These are phyloP conservation scores for Sialis fuliginosa DNA, from an alignment of 2,888 invertebrate genomes.

Conservation along the genomic window DNA sequence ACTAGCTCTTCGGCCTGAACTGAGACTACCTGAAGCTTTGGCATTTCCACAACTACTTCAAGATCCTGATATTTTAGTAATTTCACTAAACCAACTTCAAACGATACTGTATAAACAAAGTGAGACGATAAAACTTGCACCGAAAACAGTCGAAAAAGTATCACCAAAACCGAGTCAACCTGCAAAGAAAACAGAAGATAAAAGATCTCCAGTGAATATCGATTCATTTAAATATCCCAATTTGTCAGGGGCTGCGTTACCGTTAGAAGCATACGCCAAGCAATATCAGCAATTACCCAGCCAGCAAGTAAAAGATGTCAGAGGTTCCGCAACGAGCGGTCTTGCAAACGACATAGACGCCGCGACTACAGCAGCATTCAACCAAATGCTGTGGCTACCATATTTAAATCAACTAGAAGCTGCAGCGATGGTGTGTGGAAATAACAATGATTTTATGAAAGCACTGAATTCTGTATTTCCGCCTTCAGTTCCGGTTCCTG, in stretches of 20 bases:
- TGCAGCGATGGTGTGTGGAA: conserved; percentile 30
- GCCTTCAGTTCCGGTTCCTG: conserved; percentile 25
- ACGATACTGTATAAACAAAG: conserved; percentile 37
- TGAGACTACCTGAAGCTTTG: conserved; percentile 55
- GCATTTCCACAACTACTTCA: conserved; percentile 52
- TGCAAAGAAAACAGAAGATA: conserved; percentile 7
- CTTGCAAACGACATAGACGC: conserved; percentile 48
- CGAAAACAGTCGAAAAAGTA: conserved; percentile 14
- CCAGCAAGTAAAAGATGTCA: conserved; percentile 11
- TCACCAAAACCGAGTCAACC: conserved; percentile 14
- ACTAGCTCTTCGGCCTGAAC: conserved; percentile 49
- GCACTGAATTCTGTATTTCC: conserved; percentile 29
- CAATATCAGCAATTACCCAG: conserved; percentile 12
- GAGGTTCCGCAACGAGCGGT: conserved; percentile 15
- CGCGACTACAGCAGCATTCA: conserved; percentile 48
- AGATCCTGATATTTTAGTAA: conserved; percentile 62
- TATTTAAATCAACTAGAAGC: conserved; percentile 45
- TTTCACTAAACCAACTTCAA: conserved; percentile 57
- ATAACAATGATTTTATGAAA: conserved; percentile 36
- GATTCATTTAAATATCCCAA: conserved; percentile 5
- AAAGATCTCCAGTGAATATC: conserved; percentile 19
- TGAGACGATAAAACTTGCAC: conserved; percentile 16
- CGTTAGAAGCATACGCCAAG: conserved; percentile 3
- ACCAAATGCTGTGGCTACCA: conserved; percentile 59
- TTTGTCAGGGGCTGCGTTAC: neutral